Conservation (phyloP, 2,113 vertebrate species). For the Myotis davidii region DNA sequence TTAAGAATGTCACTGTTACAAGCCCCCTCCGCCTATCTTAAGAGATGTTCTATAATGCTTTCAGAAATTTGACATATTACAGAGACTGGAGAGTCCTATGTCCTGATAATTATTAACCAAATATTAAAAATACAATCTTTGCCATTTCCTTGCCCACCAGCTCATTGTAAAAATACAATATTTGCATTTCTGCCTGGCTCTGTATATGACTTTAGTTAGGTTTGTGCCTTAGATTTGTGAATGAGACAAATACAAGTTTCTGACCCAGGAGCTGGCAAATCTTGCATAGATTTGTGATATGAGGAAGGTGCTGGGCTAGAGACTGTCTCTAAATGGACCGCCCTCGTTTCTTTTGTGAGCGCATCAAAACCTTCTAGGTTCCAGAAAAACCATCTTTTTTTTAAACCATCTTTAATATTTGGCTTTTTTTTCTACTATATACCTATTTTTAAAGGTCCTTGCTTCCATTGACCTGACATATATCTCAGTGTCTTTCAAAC, state of each 20-base stretch:
- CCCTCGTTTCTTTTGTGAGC: neutral
- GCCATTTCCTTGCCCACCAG: neutral
- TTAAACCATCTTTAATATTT: neutral
- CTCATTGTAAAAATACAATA: neutral
- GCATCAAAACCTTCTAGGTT: neutral
- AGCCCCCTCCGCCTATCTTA: neutral
- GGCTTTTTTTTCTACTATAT: neutral
- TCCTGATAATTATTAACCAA: neutral
- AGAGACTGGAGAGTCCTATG: neutral
- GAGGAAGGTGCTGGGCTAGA: neutral
- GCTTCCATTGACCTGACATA: neutral
- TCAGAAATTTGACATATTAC: neutral
- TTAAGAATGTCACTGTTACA: neutral
- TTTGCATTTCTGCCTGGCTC: neutral
- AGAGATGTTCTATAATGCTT: too few species aligned
- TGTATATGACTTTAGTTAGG: neutral
- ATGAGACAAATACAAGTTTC: neutral
- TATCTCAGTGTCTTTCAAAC: neutral
- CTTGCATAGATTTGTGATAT: neutral
- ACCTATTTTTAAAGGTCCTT: neutral
- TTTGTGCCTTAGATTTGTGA: constrained; percentile 3
- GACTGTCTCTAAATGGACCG: neutral
- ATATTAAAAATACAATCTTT: neutral
- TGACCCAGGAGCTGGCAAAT: neutral
- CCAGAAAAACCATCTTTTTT: neutral